Percentiles rank a stretch among this genome's conserved stretches.
phyloP scores from a whole-genome alignment of 2,888 invertebrate genomes.

The Acanthococcus lagerstroemiae region DNA sequence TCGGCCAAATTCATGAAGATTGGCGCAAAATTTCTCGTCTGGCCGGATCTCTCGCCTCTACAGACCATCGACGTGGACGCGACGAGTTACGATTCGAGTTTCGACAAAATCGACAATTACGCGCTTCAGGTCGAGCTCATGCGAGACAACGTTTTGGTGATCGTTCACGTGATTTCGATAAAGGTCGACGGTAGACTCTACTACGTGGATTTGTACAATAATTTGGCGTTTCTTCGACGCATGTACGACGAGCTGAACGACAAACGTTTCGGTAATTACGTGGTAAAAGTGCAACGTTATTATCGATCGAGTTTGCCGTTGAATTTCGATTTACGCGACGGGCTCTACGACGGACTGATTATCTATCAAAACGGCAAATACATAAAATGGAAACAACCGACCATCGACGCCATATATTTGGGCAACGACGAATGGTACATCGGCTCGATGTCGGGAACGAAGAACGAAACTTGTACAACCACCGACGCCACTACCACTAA shows the following conservation, averaged over 20 bases:
- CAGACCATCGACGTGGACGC: background rate
- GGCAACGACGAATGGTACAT: background rate
- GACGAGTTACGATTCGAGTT: background rate
- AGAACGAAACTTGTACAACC: too few species aligned
- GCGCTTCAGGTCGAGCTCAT: background rate
- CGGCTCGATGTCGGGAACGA: too few species aligned
- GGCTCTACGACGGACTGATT: background rate
- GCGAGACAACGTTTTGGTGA: background rate
- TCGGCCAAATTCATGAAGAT: background rate
- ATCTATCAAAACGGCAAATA: background rate
- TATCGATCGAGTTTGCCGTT: background rate
- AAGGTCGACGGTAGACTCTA: background rate
- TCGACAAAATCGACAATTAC: background rate
- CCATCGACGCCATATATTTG: background rate
- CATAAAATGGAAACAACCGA: background rate
- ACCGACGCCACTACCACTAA: too few species aligned
- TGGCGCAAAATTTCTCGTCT: background rate
- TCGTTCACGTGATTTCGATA: background rate
- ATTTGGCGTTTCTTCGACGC: background rate
- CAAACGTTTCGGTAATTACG: background rate
- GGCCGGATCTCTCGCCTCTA: background rate
- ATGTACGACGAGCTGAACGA: background rate
- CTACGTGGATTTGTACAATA: background rate
- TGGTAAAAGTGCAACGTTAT: background rate
- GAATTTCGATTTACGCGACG: background rate